Percentiles rank a stretch among this genome's conserved stretches.
These are phyloP conservation scores for Noctua pronuba DNA, from an alignment of 2,888 invertebrate species.

Conservation along the genomic window DNA sequence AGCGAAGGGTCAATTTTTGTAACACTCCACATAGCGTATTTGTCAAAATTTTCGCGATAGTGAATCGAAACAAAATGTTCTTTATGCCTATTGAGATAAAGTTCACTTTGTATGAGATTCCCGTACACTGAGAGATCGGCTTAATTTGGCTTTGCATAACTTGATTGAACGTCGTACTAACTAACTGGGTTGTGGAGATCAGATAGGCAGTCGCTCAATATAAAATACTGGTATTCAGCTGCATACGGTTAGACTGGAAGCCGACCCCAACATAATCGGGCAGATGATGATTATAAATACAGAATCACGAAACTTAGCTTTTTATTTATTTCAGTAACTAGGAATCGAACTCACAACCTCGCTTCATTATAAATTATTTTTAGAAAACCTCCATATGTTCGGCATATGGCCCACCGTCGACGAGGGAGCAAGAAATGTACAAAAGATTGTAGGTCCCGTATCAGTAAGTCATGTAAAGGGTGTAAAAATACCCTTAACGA, in stretches of 20 bases:
- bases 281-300: not conserved
- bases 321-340: slow-evolving; percentile 19
- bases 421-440: not conserved
- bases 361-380: slow-evolving; percentile 15
- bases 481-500: not conserved
- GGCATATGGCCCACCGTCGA: not conserved
- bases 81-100: too few relatives aligned
- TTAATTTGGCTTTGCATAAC: too few relatives aligned
- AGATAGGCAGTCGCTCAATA: not conserved
- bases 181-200: too few relatives aligned
- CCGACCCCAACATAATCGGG: not conserved
- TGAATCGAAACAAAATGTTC: too few relatives aligned
- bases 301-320: slow-evolving; percentile 22
- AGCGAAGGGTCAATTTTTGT: too few relatives aligned
- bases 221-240: slow-evolving; percentile 10
- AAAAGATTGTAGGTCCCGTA: not conserved
- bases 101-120: too few relatives aligned
- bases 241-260: not conserved
- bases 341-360: slow-evolving; percentile 48
- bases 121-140: too few relatives aligned
- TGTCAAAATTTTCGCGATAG: too few relatives aligned
- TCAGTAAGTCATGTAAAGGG: not conserved
- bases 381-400: not conserved
- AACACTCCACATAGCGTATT: too few relatives aligned
- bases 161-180: too few relatives aligned